phyloP scores from a whole-genome alignment of 1,140 invertebrate genomes.

The Bombus sibiricus region DNA sequence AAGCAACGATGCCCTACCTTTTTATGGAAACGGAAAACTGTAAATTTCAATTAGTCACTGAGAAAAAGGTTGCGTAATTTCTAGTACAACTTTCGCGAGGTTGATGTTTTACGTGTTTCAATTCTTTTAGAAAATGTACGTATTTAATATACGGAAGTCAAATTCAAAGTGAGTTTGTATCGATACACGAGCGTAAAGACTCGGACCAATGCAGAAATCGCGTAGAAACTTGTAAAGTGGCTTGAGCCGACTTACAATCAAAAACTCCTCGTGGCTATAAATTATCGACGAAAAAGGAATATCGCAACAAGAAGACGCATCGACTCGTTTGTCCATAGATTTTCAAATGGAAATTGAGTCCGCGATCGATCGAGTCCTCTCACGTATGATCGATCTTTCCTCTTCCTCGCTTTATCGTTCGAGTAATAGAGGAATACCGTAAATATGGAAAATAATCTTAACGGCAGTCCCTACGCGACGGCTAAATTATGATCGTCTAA shows the following conservation, averaged over 20 bases:
- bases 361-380: slow-evolving; percentile 7
- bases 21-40: background rate
- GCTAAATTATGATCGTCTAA: slow-evolving; percentile 43
- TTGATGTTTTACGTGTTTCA: too few relatives aligned
- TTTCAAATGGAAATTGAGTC: slow-evolving; percentile 35
- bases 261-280: background rate
- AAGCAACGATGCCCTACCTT: too few relatives aligned
- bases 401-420: background rate
- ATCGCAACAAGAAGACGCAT: slow-evolving; percentile 27
- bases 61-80: background rate
- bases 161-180: too few relatives aligned
- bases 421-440: background rate
- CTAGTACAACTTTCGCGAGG: background rate
- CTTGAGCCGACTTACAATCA: too few relatives aligned
- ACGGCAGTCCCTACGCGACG: slow-evolving; percentile 12
- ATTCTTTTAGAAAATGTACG: too few relatives aligned
- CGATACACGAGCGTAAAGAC: too few relatives aligned
- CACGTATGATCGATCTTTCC: background rate
- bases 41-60: background rate
- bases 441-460: slow-evolving; percentile 48
- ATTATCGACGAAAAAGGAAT: slow-evolving; percentile 24
- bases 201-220: too few relatives aligned
- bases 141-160: too few relatives aligned
- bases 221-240: too few relatives aligned
- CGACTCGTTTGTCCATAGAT: slow-evolving; percentile 2